Evolutionary conservation across 1,140 invertebrate genomes (phyloP), one percentile per base, ranked within the genome.

Genomic region (Trichogramma pretiosum): DNA sequence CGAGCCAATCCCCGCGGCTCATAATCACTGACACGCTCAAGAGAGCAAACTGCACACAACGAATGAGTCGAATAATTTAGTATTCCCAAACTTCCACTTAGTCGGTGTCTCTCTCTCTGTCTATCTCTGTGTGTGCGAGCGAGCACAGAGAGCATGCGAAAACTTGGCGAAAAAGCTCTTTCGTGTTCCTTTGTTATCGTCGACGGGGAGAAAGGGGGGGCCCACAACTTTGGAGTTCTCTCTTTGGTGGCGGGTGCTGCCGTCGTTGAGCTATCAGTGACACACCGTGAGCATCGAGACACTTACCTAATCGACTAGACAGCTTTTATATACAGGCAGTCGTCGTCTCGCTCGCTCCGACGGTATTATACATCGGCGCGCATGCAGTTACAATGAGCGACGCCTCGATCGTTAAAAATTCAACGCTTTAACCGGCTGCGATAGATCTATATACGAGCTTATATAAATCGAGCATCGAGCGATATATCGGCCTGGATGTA

Each of bases 241-340:
- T n/a, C n/a, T n/a, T n/a, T n/a, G n/a, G n/a, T n/a, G n/a, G n/a
- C n/a, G n/a, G n/a, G n/a, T n/a, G n/a, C n/a, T n/a, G n/a, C n/a
- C n/a, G n/a, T n/a, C n/a, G n/a, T n/a, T n/a, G n/a, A n/a, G n/a
- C n/a, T n/a, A n/a, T n/a, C n/a, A n/a, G 21, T 45, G 32, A 44
- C 30, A 43, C 32, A n/a, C n/a, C n/a, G n/a, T n/a, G 19, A 28
- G 5, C 2, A 28, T 41, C 36, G 11, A 24, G 10, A n/a, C n/a
- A n/a, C n/a, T n/a, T n/a, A 40, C 36, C 54, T 56, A 58, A 58
- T 55, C 57, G 57, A 55, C 52, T 43, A 55, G 50, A 58, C 57
- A 56, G 55, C 26, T n/a, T n/a, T n/a, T n/a, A n/a, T n/a, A n/a
- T n/a, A n/a, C n/a, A n/a, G n/a, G n/a, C n/a, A n/a, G n/a, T n/a